These are phyloP conservation scores for Lethenteron reissneri DNA, from an alignment of 2,113 vertebrate genomes.

Conservation along the genomic window DNA sequence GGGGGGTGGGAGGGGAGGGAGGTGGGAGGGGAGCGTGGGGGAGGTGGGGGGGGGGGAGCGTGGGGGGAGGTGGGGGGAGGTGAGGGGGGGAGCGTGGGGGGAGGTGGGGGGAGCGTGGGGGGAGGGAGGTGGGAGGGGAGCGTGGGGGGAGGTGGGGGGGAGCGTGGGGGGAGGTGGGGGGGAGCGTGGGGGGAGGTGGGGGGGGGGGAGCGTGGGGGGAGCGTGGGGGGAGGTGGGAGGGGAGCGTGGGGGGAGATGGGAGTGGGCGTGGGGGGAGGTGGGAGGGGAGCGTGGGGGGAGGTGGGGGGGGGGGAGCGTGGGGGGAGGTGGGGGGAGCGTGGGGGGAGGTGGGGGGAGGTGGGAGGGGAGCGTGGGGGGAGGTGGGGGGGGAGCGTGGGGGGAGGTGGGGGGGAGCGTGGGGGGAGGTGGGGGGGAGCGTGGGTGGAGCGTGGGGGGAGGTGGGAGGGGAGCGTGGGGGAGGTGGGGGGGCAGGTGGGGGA, in stretches of 20 bases:
- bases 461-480: neutral
- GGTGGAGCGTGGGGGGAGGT: no score
- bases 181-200: no score
- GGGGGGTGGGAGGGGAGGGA: constrained; percentile 1
- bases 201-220: no score
- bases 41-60: neutral
- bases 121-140: neutral
- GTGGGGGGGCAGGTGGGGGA: neutral
- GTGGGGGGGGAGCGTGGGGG: neutral
- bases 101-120: neutral
- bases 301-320: neutral
- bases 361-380: neutral
- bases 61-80: neutral
- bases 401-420: neutral
- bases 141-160: no score
- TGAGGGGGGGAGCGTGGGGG: constrained; percentile 5
- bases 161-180: no score
- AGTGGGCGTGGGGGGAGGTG: neutral
- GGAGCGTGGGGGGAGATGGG: constrained; percentile 8
- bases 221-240: no score
- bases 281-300: neutral
- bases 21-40: neutral
- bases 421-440: neutral
- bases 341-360: neutral
- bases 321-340: neutral